Evolutionary conservation across 2,888 invertebrate genomes (phyloP), one percentile per base, ranked within the genome.

Genomic region (Orthosia gothica): DNA sequence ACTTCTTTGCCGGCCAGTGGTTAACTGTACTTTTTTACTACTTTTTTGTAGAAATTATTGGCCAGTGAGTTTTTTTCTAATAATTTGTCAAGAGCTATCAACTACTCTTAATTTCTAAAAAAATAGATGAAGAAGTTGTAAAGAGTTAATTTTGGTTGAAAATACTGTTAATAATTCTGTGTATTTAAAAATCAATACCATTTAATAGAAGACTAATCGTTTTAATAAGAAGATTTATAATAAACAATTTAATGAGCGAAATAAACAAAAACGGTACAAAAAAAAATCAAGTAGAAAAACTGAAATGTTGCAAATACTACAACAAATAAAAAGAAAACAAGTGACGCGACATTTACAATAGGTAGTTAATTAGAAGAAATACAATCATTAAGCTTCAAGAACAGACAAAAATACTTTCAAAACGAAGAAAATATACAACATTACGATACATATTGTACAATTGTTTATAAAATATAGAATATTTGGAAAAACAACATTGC

Each of bases 401-500:
- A 66, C 26, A 63, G 49, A 54, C 52, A 49, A 70, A 23, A 32
- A 54, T 50, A 67, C 23, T 15, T 47, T 12, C 0, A 49, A 26
- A 26, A 76, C 23, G 11, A 55, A 16, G 54, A 54, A 20, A 18
- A 12, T 64, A 45, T 23, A 75, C 26, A 66, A 65, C 13, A 62
- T n/a, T 20, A 68, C 13, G 15, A 49, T 63, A 49, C 20, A 61
- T 64, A 54, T 9, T 40, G 40, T 40, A 40, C 40, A 40, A 40
- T 40, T 52, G 12, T 45, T 16, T 50, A 20, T 13, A 63, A 62
- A 74, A 61, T 59, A 70, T 12, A 57, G n/a, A 66, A 64, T 73
- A 74, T 50, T 57, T 63, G 15, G 2, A 70, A 74, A 82, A 87
- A 84, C 76, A 82, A 76, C 67, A 66, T 62, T 79, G 40, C 70